Evolutionary conservation across 1,140 invertebrate genomes (phyloP).

Genomic region (Drosophila ambigua): DNA sequence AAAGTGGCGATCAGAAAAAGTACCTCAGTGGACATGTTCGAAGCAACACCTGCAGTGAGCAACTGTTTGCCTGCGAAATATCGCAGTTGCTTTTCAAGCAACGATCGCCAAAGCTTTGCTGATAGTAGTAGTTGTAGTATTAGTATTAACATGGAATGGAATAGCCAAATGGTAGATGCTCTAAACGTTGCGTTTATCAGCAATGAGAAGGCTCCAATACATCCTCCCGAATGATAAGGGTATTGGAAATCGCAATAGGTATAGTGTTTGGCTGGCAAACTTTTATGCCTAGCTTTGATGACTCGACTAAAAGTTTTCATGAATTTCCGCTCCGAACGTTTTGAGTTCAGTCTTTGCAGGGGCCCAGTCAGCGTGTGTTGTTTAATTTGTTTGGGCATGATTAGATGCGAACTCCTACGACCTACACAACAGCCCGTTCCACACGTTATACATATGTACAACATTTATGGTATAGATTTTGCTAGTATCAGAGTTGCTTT

Average conservation of each 20-base stretch:
- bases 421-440: neutral
- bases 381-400: neutral
- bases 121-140: neutral
- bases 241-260: constrained; percentile 8
- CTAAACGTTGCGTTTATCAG: neutral
- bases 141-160: neutral
- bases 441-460: too few species aligned
- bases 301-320: constrained; percentile 17
- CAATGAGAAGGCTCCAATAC: neutral
- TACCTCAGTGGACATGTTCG: constrained; percentile 50
- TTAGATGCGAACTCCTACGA: constrained; percentile 11
- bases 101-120: constrained; percentile 22
- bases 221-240: constrained; percentile 2
- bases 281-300: constrained; percentile 15
- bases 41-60: neutral
- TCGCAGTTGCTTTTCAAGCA: constrained; percentile 7
- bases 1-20: constrained; percentile 45
- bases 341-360: neutral
- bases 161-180: neutral
- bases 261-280: neutral
- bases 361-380: constrained; percentile 19
- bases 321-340: neutral
- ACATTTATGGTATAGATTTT: too few species aligned
- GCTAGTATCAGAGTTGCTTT: too few species aligned
- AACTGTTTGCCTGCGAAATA: constrained; percentile 11